Conservation (phyloP, 30 jellyfish, hydroid and myxozoan species). For the Sanderia malayensis region DNA sequence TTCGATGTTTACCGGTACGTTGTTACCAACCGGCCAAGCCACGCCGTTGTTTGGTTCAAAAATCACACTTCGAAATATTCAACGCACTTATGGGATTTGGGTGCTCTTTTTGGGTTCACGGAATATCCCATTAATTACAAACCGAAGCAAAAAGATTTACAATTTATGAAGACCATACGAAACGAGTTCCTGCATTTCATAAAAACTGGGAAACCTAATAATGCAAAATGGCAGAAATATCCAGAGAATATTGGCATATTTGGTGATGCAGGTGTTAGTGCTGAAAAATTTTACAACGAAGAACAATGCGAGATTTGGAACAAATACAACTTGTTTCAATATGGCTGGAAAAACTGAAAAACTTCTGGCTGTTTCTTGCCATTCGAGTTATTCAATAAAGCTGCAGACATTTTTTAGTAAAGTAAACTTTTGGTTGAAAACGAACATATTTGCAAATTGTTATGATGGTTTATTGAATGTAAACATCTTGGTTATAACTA, state of each 20-base stretch:
- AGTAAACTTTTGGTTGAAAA: no score
- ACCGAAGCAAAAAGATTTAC: slow-evolving; percentile 12
- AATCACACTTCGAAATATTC: slow-evolving; percentile 27
- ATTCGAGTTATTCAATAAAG: no score
- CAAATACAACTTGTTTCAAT: slow-evolving; percentile 5
- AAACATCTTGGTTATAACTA: no score
- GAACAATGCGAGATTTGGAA: slow-evolving; percentile 27
- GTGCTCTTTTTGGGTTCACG: slow-evolving; percentile 59
- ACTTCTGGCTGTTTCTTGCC: no score
- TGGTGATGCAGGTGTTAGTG: slow-evolving; percentile 3
- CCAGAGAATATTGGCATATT: slow-evolving; percentile 24
- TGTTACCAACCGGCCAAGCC: slow-evolving; percentile 33
- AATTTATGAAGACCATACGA: slow-evolving; percentile 16
- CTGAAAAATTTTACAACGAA: neutral
- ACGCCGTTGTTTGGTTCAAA: neutral
- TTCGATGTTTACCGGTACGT: slow-evolving; percentile 45
- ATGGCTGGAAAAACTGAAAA: slow-evolving; percentile 6
- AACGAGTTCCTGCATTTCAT: slow-evolving; percentile 16
- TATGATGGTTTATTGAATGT: no score
- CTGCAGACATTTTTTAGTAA: no score
- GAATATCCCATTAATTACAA: neutral
- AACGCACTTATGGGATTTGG: slow-evolving; percentile 32
- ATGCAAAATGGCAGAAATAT: slow-evolving; percentile 14
- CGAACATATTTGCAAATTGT: no score
- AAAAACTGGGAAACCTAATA: slow-evolving; percentile 25